Conservation (phyloP, 92 coral and sea anemone species). For the Ricordea florida region DNA sequence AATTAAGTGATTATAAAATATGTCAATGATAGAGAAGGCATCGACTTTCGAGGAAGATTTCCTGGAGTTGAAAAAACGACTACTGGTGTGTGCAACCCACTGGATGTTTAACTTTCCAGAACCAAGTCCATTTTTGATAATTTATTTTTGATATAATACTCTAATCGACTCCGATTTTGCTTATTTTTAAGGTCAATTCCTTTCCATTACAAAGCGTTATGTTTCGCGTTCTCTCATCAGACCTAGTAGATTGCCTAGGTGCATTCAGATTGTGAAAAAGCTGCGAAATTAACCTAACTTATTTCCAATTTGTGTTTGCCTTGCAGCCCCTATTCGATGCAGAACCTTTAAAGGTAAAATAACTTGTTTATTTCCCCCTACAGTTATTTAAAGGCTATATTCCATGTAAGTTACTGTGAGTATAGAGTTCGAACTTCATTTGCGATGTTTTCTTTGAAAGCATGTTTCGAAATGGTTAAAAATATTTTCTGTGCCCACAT, state of each 20-base stretch:
- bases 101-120: background rate
- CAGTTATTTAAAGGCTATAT: no score
- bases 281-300: background rate
- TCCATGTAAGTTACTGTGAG: no score
- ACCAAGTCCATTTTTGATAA: no score
- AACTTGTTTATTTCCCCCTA: background rate
- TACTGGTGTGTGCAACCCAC: constrained; percentile 41
- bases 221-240: no score
- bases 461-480: background rate
- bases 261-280: no score
- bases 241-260: background rate
- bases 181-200: no score
- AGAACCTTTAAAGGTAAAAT: constrained; percentile 75
- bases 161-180: no score
- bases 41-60: constrained; percentile 68
- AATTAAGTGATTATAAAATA: background rate
- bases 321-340: constrained; percentile 80
- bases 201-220: no score
- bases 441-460: background rate
- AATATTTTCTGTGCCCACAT: no score
- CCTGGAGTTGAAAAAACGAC: constrained; percentile 62
- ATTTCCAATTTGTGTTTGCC: background rate
- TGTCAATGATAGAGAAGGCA: constrained; percentile 53
- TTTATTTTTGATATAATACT: no score
- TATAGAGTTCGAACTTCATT: constrained; percentile 7